Conservation (phyloP, 2,888 invertebrate genomes). For the Cheilosia vernalis region DNA sequence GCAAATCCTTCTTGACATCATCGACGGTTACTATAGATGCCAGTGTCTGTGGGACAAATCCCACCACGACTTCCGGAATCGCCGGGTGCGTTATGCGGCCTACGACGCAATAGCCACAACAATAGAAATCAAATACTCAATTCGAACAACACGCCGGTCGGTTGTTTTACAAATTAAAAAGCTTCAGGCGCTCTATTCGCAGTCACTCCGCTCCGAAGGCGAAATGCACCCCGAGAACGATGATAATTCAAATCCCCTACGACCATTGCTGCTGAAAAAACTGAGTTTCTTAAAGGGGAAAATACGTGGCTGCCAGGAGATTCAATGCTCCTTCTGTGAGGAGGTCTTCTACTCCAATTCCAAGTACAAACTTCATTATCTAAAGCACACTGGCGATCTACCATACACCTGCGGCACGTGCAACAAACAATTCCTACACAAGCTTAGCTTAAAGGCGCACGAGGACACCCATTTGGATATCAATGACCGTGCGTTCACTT, state of each 20-base stretch:
- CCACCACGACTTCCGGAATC: conserved; percentile 54
- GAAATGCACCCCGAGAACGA: conserved; percentile 21
- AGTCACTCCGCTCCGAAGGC: conserved; percentile 38
- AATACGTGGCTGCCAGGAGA: conserved; percentile 50
- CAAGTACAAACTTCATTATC: conserved; percentile 51
- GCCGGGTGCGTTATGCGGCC: conserved; percentile 50
- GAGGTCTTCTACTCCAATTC: conserved; percentile 49
- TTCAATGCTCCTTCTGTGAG: conserved; percentile 43
- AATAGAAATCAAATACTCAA: conserved; percentile 58
- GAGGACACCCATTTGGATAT: conserved; percentile 57
- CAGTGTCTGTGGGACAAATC: conserved; percentile 56
- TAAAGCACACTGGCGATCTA: conserved; percentile 44
- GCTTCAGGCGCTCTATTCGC: conserved; percentile 45
- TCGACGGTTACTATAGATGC: conserved; percentile 42
- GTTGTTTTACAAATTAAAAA: conserved; percentile 54
- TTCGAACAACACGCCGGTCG: conserved; percentile 56
- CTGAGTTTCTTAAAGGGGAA: conserved; percentile 43
- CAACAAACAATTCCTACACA: conserved; percentile 56
- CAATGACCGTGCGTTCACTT: conserved; percentile 56
- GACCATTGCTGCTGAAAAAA: conserved; percentile 38
- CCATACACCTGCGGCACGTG: conserved; percentile 53
- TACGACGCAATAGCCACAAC: conserved; percentile 59
- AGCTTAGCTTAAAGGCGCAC: conserved; percentile 59
- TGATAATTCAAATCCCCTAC: conserved; percentile 5
- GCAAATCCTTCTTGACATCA: conserved; percentile 50